Evolutionary conservation across 2,797 vertebrate species (phyloP).

Genomic region (Rhodeus uyekii): DNA sequence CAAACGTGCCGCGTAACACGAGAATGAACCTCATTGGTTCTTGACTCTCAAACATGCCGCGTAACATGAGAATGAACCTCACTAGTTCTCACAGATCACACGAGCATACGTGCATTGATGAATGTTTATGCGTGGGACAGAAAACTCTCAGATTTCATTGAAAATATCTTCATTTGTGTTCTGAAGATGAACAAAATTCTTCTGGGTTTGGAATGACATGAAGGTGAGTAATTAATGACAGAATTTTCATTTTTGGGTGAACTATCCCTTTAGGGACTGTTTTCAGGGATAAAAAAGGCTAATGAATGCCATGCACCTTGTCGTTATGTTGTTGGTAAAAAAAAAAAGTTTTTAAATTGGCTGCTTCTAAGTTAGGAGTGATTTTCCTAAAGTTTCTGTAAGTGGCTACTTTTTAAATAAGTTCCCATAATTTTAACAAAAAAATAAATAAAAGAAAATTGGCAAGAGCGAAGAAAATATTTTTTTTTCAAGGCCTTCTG

Average conservation of each 20-base stretch:
- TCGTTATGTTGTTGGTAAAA: conserved; percentile 18
- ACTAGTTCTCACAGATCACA: too few relatives aligned
- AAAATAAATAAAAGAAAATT: not conserved
- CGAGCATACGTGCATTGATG: not conserved
- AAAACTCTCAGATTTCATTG: not conserved
- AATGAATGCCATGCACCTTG: conserved; percentile 55
- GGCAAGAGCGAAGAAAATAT: not conserved
- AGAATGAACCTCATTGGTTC: too few relatives aligned
- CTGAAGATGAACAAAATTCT: not conserved
- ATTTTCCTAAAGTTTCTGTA: conserved; percentile 27
- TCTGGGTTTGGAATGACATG: not conserved
- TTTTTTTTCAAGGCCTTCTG: not conserved
- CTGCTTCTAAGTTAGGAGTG: conserved; percentile 28
- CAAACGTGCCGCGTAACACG: too few relatives aligned
- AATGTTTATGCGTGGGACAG: not conserved
- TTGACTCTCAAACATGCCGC: too few relatives aligned
- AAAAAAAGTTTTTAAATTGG: conserved; percentile 27
- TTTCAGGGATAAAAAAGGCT: conserved; percentile 71
- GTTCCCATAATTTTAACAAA: not conserved
- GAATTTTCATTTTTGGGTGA: not conserved
- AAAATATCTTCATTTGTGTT: not conserved
- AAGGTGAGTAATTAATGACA: not conserved
- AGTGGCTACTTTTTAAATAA: not conserved
- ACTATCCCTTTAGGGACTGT: not conserved
- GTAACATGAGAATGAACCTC: too few relatives aligned